A percentile compares a stretch with the other conserved stretches of the same genome.
These are phyloP conservation scores for Dermolepida albohirtum DNA, from an alignment of 2,888 invertebrate species.

Conservation along the genomic window DNA sequence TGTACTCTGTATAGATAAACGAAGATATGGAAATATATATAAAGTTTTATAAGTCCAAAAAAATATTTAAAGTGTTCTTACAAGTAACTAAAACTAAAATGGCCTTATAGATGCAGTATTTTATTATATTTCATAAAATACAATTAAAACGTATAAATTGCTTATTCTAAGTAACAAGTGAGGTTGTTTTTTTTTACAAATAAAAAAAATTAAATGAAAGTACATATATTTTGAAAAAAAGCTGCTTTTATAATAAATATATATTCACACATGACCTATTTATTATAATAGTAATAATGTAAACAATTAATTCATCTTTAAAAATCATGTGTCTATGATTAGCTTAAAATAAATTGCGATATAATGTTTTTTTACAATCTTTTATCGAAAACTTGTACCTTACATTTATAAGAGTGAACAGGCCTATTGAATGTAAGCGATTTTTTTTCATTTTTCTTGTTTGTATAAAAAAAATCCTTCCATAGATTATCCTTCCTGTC, in stretches of 20 bases:
- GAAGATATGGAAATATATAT: conserved; percentile 16
- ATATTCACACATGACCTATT: conserved; percentile 18
- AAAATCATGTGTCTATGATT: conserved; percentile 28
- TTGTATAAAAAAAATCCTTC: neutral
- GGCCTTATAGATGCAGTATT: conserved; percentile 33
- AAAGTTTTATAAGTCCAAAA: conserved; percentile 11
- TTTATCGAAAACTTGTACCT: conserved; percentile 22
- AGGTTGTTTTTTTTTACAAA: conserved; percentile 35
- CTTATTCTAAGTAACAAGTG: conserved; percentile 37
- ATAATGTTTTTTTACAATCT: conserved; percentile 18
- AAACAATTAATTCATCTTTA: conserved; percentile 17
- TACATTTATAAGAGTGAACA: conserved; percentile 18
- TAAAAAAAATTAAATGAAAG: conserved; percentile 34
- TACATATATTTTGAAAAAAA: conserved; percentile 30
- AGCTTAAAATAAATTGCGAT: conserved; percentile 29
- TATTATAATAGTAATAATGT: conserved; percentile 2
- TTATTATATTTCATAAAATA: conserved; percentile 34
- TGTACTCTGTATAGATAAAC: conserved; percentile 12
- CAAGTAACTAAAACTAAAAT: conserved; percentile 13
- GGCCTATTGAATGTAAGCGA: conserved; percentile 25
- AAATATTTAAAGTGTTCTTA: conserved; percentile 10
- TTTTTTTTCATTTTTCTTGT: neutral
- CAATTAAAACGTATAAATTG: conserved; percentile 35
- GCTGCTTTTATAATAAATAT: conserved; percentile 36
- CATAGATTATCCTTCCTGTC: conserved; percentile 84